Conservation (phyloP, 2,113 vertebrate species). For the Aythya baeri region DNA sequence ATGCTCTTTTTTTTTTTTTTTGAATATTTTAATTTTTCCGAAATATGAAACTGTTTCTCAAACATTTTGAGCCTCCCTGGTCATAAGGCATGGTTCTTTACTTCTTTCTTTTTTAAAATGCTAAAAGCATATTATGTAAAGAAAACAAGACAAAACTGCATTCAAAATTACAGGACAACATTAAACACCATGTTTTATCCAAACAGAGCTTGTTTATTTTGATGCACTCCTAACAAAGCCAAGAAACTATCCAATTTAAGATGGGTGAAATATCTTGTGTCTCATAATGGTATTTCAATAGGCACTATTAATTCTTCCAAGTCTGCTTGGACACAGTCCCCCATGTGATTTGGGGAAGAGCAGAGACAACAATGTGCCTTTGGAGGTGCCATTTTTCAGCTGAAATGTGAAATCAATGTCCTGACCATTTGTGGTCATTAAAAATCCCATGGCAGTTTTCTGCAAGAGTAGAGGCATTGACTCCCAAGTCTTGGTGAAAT, state of each 20-base stretch:
- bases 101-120: background rate
- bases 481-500: conserved; percentile 45
- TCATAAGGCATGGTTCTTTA: background rate
- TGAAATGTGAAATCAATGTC: conserved; percentile 64
- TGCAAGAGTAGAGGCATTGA: conserved; percentile 39
- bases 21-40: background rate
- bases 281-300: conserved; percentile 20
- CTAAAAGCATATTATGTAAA: background rate
- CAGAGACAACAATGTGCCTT: conserved; percentile 36
- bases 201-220: background rate
- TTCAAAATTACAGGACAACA: background rate
- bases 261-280: background rate
- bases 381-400: conserved; percentile 59
- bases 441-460: conserved; percentile 39
- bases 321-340: background rate
- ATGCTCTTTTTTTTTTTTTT: background rate
- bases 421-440: conserved; percentile 50
- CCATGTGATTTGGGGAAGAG: background rate
- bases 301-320: conserved; percentile 5
- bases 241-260: background rate
- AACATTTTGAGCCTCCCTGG: background rate
- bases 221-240: background rate
- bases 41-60: background rate
- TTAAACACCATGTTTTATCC: background rate
- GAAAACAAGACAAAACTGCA: background rate